These are phyloP conservation scores for Heliconius erato DNA, from an alignment of 2,888 invertebrate species.

Conservation along the genomic window DNA sequence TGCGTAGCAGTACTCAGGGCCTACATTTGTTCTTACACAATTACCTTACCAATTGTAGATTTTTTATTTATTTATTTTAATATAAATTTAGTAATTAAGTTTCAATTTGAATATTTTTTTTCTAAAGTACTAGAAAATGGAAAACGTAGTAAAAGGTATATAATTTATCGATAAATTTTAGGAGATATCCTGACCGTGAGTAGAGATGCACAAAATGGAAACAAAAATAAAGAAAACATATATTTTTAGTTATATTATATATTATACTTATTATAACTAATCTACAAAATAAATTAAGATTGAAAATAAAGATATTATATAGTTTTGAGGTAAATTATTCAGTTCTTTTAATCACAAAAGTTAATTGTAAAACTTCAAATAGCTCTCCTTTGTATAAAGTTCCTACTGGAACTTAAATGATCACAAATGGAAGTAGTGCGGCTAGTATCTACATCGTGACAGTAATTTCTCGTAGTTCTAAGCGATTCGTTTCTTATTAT, in stretches of 20 bases:
- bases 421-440: constrained; percentile 2
- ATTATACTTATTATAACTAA: no score
- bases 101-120: not conserved
- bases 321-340: not conserved
- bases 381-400: not conserved
- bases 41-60: not conserved
- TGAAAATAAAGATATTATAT: not conserved
- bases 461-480: not conserved
- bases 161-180: not conserved
- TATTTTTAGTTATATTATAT: not conserved
- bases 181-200: not conserved
- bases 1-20: not conserved
- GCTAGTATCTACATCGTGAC: not conserved
- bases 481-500: not conserved
- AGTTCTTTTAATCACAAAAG: not conserved
- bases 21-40: not conserved
- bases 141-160: no score
- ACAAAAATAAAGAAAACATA: not conserved
- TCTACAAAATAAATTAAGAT: not conserved
- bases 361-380: constrained; percentile 16
- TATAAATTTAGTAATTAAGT: not conserved
- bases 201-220: not conserved
- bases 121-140: not conserved
- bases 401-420: constrained; percentile 9
- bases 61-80: not conserved